Percentiles rank a stretch among this genome's conserved stretches.
phyloP scores from a whole-genome alignment of 1,140 invertebrate species.

The Parasteatoda tepidariorum region DNA sequence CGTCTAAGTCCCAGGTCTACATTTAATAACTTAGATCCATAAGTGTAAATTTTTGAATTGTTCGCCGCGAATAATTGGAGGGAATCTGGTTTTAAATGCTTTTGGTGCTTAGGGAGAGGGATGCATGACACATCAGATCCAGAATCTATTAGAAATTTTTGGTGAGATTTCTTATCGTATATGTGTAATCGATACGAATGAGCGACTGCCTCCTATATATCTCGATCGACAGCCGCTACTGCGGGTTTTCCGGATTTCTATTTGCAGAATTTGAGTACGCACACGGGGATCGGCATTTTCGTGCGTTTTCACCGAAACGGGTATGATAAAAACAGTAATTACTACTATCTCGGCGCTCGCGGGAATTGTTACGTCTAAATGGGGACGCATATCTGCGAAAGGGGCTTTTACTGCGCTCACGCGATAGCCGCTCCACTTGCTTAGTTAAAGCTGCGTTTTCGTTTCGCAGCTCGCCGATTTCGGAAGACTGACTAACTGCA shows the following conservation, averaged over 20 bases:
- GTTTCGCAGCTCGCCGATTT: background rate
- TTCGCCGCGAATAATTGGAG: slow-evolving; percentile 19
- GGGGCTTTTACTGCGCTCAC: background rate
- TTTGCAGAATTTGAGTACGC: background rate
- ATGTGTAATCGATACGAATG: background rate
- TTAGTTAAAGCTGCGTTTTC: background rate
- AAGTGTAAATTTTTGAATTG: slow-evolving; percentile 40
- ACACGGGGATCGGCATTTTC: background rate
- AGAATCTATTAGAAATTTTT: background rate
- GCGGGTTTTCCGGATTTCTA: background rate
- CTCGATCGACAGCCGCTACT: background rate
- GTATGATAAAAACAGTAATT: background rate
- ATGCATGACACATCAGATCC: background rate
- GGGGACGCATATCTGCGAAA: background rate
- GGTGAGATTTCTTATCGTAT: background rate
- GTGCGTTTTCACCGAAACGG: background rate
- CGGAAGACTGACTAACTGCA: background rate
- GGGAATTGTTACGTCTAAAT: background rate
- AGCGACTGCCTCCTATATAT: too few relatives aligned
- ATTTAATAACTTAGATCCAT: slow-evolving; percentile 6
- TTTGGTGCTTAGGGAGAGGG: background rate
- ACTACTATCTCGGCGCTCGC: background rate
- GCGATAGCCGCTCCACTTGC: background rate
- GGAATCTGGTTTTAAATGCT: background rate
- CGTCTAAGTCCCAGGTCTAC: background rate